Evolutionary conservation across 1,140 invertebrate genomes (phyloP).

Genomic region (Lysiphlebus fabarum): DNA sequence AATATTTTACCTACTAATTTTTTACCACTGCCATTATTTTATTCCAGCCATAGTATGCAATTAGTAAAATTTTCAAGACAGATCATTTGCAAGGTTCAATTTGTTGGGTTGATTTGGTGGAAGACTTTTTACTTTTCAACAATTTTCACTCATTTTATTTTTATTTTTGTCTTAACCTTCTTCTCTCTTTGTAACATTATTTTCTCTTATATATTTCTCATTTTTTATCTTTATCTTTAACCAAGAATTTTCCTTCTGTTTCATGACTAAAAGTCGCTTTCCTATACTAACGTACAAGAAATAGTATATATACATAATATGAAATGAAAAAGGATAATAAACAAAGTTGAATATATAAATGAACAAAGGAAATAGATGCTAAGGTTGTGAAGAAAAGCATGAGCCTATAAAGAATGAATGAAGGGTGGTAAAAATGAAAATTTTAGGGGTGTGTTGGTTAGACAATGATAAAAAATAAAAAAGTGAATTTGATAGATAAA

Average conservation of each 20-base stretch:
- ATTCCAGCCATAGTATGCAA: constrained; percentile 27
- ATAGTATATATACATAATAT: no score
- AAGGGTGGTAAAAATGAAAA: neutral
- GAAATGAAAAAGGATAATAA: no score
- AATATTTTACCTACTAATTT: constrained; percentile 9
- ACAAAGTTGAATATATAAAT: no score
- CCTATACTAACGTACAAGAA: no score
- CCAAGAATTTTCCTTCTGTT: no score
- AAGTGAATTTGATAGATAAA: neutral
- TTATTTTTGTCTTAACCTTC: no score
- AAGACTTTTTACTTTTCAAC: constrained; percentile 17
- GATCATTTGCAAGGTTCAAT: constrained; percentile 45
- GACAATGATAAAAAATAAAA: neutral
- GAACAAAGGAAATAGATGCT: no score
- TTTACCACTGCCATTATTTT: neutral
- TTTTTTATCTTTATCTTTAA: no score
- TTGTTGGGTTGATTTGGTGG: constrained; percentile 36
- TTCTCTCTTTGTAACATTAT: no score
- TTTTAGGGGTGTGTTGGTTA: neutral
- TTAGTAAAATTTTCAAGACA: constrained; percentile 41
- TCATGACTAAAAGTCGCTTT: no score
- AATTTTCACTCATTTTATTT: neutral
- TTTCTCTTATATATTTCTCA: no score
- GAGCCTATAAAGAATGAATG: neutral
- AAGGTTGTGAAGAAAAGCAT: no score